Evolutionary conservation across 2,113 vertebrate species (phyloP), one percentile per base, ranked within the genome.

Genomic region (Tetraodon nigroviridis): DNA sequence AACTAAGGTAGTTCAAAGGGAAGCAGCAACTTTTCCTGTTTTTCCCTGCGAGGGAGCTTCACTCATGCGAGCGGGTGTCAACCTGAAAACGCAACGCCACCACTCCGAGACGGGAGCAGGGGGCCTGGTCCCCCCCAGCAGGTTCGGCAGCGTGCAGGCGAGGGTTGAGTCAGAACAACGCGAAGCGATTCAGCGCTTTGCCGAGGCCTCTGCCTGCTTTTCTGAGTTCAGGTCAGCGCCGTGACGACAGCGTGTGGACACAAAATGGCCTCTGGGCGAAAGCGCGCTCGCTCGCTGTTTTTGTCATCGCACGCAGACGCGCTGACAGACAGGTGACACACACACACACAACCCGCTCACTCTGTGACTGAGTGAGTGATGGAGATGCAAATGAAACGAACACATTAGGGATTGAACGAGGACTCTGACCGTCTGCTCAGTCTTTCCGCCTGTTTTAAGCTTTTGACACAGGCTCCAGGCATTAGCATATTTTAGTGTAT

Each of bases 191-290:
- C 62, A 70, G 66, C 67, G 48, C 56, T 72, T 81, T 75, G 55
- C 65, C 13, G 62, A 59, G 71, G 64, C 61, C 50, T 62, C 47
- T 68, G 50, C 14, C 51, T 64, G 68, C 8, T 37, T 37, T 37
- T 37, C 37, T 56, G 51, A 56, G 67, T 69, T 60, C 62, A 74
- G 74, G 70, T 77, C 73, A 68, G 50, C 5, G 67, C 59, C 58
- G 62, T 52, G 62, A 78, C 68, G 52, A 62, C 62, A 55, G 47
- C 53, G 18, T 37, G 69, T 58, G 71, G 75, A 70, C 62, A 62
- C 66, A 75, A 78, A 69, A 72, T 65, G 69, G 62, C 75, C 69
- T 73, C 64, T 57, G 52, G 69, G 61, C 32, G 8, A 37, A 20
- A 29, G 27, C 57, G 40, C 22, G 51, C 58, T 41, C 53, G 69